Evolutionary conservation across 30 jellyfish, hydroid and myxozoan genomes (phyloP).

Genomic region (Hydra vulgaris): DNA sequence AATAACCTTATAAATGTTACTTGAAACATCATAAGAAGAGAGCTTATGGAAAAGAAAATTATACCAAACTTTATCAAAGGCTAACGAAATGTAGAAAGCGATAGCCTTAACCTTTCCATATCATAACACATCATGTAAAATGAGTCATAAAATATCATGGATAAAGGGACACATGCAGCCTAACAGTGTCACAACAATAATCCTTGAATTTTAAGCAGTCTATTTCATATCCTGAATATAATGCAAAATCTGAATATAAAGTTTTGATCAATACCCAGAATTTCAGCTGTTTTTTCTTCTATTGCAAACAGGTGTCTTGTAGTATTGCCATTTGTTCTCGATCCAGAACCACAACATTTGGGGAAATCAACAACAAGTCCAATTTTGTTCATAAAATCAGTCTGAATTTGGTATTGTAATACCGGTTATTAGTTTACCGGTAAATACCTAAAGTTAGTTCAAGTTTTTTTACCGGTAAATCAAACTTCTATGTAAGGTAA

Average conservation of each 20-base stretch:
- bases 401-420: too few relatives aligned
- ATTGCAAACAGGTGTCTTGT: background rate
- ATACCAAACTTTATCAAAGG: too few relatives aligned
- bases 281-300: background rate
- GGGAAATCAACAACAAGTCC: background rate
- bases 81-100: too few relatives aligned
- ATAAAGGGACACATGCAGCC: background rate
- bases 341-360: background rate
- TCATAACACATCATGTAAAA: too few relatives aligned
- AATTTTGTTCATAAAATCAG: background rate
- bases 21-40: too few relatives aligned
- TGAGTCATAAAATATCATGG: background rate
- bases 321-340: background rate
- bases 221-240: background rate
- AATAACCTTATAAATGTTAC: too few relatives aligned
- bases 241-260: background rate
- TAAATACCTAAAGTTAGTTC: too few relatives aligned
- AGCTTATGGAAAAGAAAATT: too few relatives aligned
- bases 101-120: too few relatives aligned
- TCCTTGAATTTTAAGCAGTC: background rate
- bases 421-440: too few relatives aligned
- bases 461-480: too few relatives aligned
- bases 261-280: background rate
- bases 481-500: too few relatives aligned
- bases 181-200: background rate